These are phyloP conservation scores for Gambusia affinis DNA, from an alignment of 2,113 vertebrate genomes.

Conservation along the genomic window DNA sequence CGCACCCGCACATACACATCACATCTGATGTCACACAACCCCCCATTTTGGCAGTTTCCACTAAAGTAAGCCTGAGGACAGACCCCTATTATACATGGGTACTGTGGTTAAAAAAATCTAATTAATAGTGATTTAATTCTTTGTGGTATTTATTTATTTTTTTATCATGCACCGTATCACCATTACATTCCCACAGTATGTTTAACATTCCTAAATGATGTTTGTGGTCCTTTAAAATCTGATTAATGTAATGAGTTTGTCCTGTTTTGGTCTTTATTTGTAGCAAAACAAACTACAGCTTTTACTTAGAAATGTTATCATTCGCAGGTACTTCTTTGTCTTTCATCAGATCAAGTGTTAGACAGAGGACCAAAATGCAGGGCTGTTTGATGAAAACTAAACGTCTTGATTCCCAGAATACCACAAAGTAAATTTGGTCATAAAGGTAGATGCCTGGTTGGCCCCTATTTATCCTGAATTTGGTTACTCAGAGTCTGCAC, in stretches of 20 bases:
- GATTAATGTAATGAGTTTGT: neutral
- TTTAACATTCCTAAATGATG: conserved; percentile 6
- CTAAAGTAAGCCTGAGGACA: conserved; percentile 44
- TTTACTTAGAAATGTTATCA: neutral
- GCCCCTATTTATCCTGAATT: neutral
- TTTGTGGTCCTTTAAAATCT: neutral
- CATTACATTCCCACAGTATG: neutral
- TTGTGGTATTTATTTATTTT: conserved; percentile 10
- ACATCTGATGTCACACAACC: conserved; percentile 49
- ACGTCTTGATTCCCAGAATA: too few species aligned
- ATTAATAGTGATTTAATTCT: conserved; percentile 42
- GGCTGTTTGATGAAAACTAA: too few species aligned
- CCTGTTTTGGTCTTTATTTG: neutral
- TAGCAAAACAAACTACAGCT: neutral
- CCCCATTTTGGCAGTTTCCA: conserved; percentile 51
- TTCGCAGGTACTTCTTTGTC: neutral
- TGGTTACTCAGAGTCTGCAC: neutral
- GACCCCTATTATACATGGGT: conserved; percentile 27
- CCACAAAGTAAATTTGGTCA: too few species aligned
- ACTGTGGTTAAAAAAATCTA: conserved; percentile 35
- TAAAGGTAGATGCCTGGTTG: neutral
- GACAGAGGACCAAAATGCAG: too few species aligned
- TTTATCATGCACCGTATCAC: conserved; percentile 22
- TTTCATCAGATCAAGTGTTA: neutral
- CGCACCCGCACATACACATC: conserved; percentile 64